These are phyloP conservation scores for Steromphala cineraria DNA, from an alignment of 2,888 invertebrate genomes.

Conservation along the genomic window DNA sequence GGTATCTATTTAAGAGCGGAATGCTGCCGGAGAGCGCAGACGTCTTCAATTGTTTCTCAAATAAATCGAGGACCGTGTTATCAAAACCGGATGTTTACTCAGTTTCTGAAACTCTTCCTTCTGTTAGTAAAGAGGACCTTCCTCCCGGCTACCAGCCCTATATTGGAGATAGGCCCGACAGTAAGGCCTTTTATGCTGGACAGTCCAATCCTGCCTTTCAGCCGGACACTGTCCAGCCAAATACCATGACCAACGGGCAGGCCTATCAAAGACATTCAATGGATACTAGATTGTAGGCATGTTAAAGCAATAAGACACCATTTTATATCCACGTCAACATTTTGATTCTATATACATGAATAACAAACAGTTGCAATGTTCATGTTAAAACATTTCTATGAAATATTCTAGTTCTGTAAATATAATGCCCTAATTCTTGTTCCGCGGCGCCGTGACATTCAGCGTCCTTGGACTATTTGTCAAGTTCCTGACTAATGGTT, in stretches of 20 bases:
- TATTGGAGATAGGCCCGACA: neutral
- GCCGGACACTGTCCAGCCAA: neutral
- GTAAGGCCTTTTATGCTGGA: neutral
- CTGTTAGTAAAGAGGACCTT: neutral
- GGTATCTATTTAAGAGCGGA: conserved; percentile 89
- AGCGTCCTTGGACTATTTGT: no score
- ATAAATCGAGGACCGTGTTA: neutral
- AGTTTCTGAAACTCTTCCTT: neutral
- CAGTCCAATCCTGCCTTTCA: neutral
- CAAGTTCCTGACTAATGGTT: no score
- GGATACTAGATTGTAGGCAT: no score
- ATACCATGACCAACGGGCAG: neutral
- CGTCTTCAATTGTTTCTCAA: conserved; percentile 82
- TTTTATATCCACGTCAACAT: no score
- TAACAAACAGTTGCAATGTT: no score
- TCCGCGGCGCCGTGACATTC: no score
- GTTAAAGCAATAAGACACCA: no score
- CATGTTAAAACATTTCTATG: no score
- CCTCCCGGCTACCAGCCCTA: neutral
- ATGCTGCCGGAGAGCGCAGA: conserved; percentile 83
- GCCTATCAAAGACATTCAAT: no score
- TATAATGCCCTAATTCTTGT: no score
- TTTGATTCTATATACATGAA: no score
- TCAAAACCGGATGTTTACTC: neutral
- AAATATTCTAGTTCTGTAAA: no score